Percentiles rank a stretch among this genome's conserved stretches.
These are phyloP conservation scores for Nemotelus pantherinus DNA, from an alignment of 2,888 invertebrate genomes.

Conservation along the genomic window DNA sequence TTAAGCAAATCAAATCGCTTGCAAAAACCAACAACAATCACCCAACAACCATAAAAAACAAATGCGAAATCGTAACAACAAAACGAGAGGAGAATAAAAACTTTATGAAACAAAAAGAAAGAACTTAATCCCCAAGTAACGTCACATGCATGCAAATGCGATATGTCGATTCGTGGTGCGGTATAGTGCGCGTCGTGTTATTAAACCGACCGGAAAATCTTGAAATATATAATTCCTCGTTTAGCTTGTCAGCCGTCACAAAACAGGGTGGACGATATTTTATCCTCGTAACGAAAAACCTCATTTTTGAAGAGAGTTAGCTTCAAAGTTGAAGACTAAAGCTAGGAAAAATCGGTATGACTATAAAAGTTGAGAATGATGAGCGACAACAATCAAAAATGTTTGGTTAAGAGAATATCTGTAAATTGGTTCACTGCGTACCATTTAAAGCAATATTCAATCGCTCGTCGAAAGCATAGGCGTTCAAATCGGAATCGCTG, in stretches of 20 bases:
- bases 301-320: too few relatives aligned
- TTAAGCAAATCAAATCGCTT: too few relatives aligned
- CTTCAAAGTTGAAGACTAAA: too few relatives aligned
- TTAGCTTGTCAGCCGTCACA: background rate
- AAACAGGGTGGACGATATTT: background rate
- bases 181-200: constrained; percentile 18
- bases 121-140: background rate
- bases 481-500: background rate
- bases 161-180: constrained; percentile 9
- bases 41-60: background rate
- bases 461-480: background rate
- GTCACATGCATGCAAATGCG: constrained; percentile 46
- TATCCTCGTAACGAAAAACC: too few relatives aligned
- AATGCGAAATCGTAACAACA: constrained; percentile 11
- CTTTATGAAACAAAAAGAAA: constrained; percentile 5
- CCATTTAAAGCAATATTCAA: too few relatives aligned
- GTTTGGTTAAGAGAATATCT: too few relatives aligned
- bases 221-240: constrained; percentile 31
- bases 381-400: too few relatives aligned
- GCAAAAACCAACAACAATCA: background rate
- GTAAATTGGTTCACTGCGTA: too few relatives aligned
- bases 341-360: too few relatives aligned
- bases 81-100: background rate
- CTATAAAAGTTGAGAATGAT: too few relatives aligned
- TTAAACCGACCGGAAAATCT: constrained; percentile 39